Evolutionary conservation across 2,797 vertebrate species (phyloP), one percentile per base, ranked within the genome.

Genomic region (Coracias cyanogaster): DNA sequence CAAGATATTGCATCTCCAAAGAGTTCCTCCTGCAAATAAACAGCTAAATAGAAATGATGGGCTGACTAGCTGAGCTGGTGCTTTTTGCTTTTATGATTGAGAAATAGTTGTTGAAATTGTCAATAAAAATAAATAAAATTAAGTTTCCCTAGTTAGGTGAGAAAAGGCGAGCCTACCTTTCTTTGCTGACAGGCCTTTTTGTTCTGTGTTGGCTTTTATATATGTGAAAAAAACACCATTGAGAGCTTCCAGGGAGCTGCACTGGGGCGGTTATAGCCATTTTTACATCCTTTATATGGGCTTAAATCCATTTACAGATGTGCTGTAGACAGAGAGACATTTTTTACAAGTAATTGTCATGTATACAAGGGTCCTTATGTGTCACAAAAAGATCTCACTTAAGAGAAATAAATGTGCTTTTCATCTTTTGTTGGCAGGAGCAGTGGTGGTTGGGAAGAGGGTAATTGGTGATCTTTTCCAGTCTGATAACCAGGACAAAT

Each of bases 101-200:
- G 96, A 96, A 97, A 94, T 72, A 55, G 96, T 96, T 69, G 64
- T 87, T 80, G 95, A 89, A 97, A 97, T 85, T 96, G 97, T 94
- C 95, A 95, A 96, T 97, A 97, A 96, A 97, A 97, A 97, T 97
- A 97, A 98, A 97, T 96, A 97, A 97, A 96, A 97, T 96, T 88
- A 94, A 95, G 94, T 83, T 85, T 67, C 64, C 84, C 78, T 78
- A 72, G 88, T 93, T 95, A 96, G 71, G 70, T 81, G 90, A 46
- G 87, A 89, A 83, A 85, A 82, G 88, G 86, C 72, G 2, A 83
- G 65, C 70, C 71, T 86, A 60, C 87, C 85, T 84, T 95, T 93
- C 91, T 92, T 95, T 77, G 91, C 92, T 81, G 97, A 97, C 96
- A 97, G 90, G 85, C 84, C 49, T 89, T 96, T 97, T 96, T 96